Conservation (phyloP, 2,113 vertebrate species). For the Sterrhoptilus dennistouni region DNA sequence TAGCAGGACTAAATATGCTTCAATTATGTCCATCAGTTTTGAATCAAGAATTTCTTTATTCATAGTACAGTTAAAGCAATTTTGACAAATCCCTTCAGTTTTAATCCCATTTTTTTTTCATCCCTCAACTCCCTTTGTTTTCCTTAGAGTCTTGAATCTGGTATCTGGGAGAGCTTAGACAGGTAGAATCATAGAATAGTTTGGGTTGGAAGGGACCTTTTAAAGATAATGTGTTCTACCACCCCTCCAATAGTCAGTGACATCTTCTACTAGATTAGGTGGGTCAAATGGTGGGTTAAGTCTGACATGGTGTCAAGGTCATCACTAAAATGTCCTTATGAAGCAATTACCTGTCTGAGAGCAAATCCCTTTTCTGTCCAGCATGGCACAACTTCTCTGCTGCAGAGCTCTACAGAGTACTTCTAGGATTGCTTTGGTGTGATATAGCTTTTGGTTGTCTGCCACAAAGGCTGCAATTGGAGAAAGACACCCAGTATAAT, state of each 20-base stretch:
- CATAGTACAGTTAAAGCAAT: not conserved
- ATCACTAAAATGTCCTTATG: not conserved
- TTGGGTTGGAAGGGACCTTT: not conserved
- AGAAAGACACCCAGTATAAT: not conserved
- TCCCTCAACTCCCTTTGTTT: not conserved
- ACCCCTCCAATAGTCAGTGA: not conserved
- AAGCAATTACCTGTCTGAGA: not conserved
- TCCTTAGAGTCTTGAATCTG: not conserved
- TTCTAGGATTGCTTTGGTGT: not conserved
- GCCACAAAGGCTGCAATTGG: not conserved
- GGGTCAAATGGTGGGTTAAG: not conserved
- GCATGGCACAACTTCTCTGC: not conserved
- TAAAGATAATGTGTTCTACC: not conserved
- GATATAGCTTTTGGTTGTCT: rapidly evolving
- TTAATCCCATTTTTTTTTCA: not conserved
- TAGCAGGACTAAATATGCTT: not conserved
- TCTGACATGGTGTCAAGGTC: not conserved
- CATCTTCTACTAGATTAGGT: not conserved
- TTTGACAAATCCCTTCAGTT: not conserved
- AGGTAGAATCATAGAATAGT: not conserved
- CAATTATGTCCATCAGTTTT: not conserved
- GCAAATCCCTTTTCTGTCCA: not conserved
- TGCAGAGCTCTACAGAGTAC: not conserved
- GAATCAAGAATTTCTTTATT: not conserved
- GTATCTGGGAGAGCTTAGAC: not conserved